Evolutionary conservation across 1,140 invertebrate species (phyloP).

Genomic region (Lasaia peninsularis): DNA sequence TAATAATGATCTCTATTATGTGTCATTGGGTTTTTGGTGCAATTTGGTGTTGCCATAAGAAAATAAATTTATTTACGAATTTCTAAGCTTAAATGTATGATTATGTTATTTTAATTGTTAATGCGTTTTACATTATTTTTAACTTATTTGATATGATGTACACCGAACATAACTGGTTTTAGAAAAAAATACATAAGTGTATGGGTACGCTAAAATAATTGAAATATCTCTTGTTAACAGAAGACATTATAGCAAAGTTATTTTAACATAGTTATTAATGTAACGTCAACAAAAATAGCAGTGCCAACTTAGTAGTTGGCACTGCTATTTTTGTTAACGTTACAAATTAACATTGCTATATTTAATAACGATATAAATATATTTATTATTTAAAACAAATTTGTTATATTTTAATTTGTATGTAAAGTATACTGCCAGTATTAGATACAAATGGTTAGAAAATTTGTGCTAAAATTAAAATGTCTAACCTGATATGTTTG

Average conservation of each 20-base stretch:
- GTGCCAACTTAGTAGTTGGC: no score
- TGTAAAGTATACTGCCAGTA: not conserved
- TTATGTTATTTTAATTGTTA: conserved; percentile 3
- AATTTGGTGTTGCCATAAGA: conserved; percentile 22
- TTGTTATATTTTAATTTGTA: not conserved
- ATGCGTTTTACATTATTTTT: not conserved
- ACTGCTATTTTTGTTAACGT: not conserved
- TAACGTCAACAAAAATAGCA: no score
- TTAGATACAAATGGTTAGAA: no score
- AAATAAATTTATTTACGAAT: conserved; percentile 12
- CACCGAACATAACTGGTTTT: not conserved
- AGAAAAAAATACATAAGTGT: not conserved
- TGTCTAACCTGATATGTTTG: no score
- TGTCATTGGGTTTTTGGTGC: conserved; percentile 22
- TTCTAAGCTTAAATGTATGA: not conserved
- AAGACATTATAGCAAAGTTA: no score
- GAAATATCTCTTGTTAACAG: no score
- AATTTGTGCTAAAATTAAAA: no score
- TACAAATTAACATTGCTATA: not conserved
- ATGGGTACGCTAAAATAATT: not conserved
- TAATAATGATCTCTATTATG: conserved; percentile 19
- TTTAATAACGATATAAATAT: not conserved
- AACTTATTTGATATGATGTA: not conserved
- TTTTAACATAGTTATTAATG: not conserved
- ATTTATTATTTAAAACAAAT: not conserved